Conservation (phyloP, 2,797 vertebrate species). For the Pseudochromis fuscus region DNA sequence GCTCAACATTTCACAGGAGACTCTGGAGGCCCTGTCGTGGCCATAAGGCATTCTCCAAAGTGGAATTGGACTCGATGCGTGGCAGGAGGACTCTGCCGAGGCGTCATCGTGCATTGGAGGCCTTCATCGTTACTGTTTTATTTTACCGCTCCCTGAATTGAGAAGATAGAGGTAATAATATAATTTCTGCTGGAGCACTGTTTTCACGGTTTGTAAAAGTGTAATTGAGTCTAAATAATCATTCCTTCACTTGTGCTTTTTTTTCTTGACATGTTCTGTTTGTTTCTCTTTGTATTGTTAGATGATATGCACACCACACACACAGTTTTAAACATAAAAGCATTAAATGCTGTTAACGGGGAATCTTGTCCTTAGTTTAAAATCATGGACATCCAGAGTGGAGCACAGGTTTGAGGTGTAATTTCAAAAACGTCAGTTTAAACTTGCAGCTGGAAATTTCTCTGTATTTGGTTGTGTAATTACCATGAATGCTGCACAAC, state of each 20-base stretch:
- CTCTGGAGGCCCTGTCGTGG: not conserved
- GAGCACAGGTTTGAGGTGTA: conserved; percentile 23
- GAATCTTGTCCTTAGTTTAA: conserved; percentile 22
- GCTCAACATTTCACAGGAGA: conserved; percentile 44
- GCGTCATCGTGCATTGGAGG: conserved; percentile 22
- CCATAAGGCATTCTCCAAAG: conserved; percentile 1
- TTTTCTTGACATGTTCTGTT: conserved; percentile 4
- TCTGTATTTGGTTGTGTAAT: conserved; percentile 22
- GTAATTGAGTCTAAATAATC: conserved; percentile 57
- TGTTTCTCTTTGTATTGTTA: conserved; percentile 9
- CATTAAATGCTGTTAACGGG: conserved; percentile 16
- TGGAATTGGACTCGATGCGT: conserved; percentile 21
- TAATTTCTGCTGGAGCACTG: conserved; percentile 55
- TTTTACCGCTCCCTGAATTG: conserved; percentile 22
- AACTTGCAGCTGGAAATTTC: conserved; percentile 24
- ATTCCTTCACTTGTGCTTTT: conserved; percentile 65
- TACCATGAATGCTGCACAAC: conserved; percentile 31
- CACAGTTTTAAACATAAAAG: conserved; percentile 23
- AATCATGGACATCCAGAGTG: conserved; percentile 21
- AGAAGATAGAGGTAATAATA: conserved; percentile 36
- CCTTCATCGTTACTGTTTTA: conserved; percentile 44
- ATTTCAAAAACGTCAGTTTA: conserved; percentile 9
- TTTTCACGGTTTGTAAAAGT: conserved; percentile 41
- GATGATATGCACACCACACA: conserved; percentile 41
- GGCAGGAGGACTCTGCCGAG: conserved; percentile 28